Conservation (phyloP, 2,888 invertebrate species). For the Bembecia ichneumoniformis region DNA sequence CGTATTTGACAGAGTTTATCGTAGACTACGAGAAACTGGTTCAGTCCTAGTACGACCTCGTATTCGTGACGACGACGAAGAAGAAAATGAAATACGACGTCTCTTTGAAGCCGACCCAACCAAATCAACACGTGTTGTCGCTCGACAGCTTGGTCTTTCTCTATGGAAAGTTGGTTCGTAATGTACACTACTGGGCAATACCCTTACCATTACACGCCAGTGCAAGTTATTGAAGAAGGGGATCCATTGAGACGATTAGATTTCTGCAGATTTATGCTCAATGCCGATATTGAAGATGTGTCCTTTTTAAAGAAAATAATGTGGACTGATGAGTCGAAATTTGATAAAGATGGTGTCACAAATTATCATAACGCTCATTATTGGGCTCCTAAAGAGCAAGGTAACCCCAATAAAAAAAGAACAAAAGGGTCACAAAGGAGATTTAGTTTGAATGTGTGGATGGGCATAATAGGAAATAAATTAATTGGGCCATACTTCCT, state of each 20-base stretch:
- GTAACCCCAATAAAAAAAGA: too few species aligned
- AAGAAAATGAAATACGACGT: slow-evolving; percentile 8
- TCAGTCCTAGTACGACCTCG: slow-evolving; percentile 18
- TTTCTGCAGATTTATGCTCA: slow-evolving; percentile 19
- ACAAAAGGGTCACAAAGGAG: too few species aligned
- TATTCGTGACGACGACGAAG: too few species aligned
- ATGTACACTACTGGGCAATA: slow-evolving; percentile 11
- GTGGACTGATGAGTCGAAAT: slow-evolving; percentile 20
- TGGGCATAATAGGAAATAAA: too few species aligned
- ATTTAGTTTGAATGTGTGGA: too few species aligned
- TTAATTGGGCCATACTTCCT: too few species aligned
- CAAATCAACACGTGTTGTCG: slow-evolving; percentile 10
- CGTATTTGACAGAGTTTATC: too few species aligned
- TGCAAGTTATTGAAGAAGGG: too few species aligned
- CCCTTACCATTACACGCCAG: slow-evolving; percentile 17
- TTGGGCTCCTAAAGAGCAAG: too few species aligned
- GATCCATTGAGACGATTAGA: slow-evolving; percentile 15
- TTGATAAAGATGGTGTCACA: slow-evolving; percentile 19
- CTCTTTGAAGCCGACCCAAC: slow-evolving; percentile 9
- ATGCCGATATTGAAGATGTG: slow-evolving; percentile 17
- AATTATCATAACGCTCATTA: too few species aligned
- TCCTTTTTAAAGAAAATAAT: slow-evolving; percentile 13
- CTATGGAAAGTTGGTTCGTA: slow-evolving; percentile 17
- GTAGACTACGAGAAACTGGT: slow-evolving; percentile 18
- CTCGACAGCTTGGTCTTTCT: slow-evolving; percentile 7